Evolutionary conservation across 2,113 vertebrate genomes (phyloP), one percentile per base, ranked within the genome.

Genomic region (Grammomys surdaster): DNA sequence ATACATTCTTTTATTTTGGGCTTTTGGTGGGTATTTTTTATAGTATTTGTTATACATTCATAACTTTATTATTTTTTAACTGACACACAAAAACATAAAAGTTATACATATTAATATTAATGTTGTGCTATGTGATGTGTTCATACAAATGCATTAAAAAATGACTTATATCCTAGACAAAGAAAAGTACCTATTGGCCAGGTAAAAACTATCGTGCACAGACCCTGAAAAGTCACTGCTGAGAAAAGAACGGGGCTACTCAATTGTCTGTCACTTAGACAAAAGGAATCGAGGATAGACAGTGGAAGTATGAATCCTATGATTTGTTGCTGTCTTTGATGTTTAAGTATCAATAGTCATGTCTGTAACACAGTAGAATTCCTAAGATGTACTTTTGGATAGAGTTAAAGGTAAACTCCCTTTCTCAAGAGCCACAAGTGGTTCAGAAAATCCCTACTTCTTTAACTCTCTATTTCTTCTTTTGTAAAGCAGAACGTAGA

Each of bases 231-330:
- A 70, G 14, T 65, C 67, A 7, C 11, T 76, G 76, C 48, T 28
- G 69, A 11, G 24, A 46, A 17, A 70, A 1, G 36, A 60, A 13
- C 46, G 6, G 24, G 33, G 69, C 46, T 14, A 7, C 1, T 26
- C 76, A 84, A 82, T 6, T 78, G 10, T 56, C 67, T 63, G 90
- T 76, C 58, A 72, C 43, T 75, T 76, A 95, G 43, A 93, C 95
- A 69, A 92, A 40, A 77, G 40, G 72, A 92, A 90, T 75, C 5
- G 82, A 33, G 4, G 51, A 40, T 11, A 78, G 14, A 0, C 7
- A 6, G 3, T 54, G 40, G 28, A n/a, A 75, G 2, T 54, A 19
- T 33, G 56, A 19, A 5, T 46, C 24, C n/a, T 6, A 33, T 19
- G 10, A 78, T 75, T 28, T 26, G 24, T 48, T 75, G 7, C 11